Percentiles rank a stretch among this genome's conserved stretches.
Evolutionary conservation across 2,888 invertebrate genomes (phyloP).

Genomic region (Nowickia ferox): DNA sequence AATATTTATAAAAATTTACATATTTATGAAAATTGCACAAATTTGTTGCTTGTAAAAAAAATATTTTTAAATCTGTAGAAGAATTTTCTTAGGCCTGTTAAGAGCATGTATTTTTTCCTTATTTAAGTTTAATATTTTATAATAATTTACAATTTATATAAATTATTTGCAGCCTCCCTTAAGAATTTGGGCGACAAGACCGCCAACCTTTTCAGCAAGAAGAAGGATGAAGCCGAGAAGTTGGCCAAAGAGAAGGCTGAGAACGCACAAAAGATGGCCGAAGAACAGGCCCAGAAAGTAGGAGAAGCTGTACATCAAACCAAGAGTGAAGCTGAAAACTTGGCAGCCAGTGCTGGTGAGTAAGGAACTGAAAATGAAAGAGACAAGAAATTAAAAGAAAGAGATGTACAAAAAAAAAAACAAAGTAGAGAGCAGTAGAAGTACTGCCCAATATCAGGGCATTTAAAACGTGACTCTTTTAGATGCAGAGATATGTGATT

Average conservation of each 20-base stretch:
- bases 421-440: background rate
- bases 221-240: constrained; percentile 89
- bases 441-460: too few relatives aligned
- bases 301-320: constrained; percentile 86
- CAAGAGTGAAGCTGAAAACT: constrained; percentile 84
- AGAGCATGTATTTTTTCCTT: constrained; percentile 42
- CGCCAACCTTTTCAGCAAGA: constrained; percentile 87
- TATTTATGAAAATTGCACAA: background rate
- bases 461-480: too few relatives aligned
- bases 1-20: background rate
- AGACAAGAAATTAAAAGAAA: background rate
- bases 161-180: constrained; percentile 85
- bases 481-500: too few relatives aligned
- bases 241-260: constrained; percentile 86
- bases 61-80: background rate
- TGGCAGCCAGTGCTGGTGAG: constrained; percentile 84
- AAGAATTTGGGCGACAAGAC: constrained; percentile 89
- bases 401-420: background rate
- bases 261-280: constrained; percentile 86
- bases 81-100: background rate
- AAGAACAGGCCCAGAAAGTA: constrained; percentile 87
- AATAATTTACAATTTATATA: background rate
- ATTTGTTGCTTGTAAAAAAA: background rate
- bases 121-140: background rate
- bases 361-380: background rate